These are phyloP conservation scores for Potamarius usumacintae DNA, from an alignment of 2,113 vertebrate genomes.

Conservation along the genomic window DNA sequence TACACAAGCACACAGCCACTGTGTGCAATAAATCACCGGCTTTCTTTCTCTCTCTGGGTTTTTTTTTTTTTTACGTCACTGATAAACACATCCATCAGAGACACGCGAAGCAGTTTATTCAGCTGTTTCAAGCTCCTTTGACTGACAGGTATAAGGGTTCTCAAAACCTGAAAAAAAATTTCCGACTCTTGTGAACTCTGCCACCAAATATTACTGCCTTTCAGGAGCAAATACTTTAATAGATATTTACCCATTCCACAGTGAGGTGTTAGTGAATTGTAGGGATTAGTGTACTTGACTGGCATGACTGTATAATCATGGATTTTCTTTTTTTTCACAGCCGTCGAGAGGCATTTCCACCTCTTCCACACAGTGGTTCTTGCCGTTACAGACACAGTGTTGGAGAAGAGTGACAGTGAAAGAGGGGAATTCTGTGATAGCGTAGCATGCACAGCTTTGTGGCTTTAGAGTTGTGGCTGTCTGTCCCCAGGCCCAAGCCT, in stretches of 20 bases:
- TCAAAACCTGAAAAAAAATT: slow-evolving; percentile 46
- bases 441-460: slow-evolving; percentile 70
- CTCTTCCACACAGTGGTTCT: slow-evolving; percentile 51
- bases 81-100: slow-evolving; percentile 51
- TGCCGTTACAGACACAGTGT: slow-evolving; percentile 71
- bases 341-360: slow-evolving; percentile 36
- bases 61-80: not conserved
- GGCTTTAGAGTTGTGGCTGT: slow-evolving; percentile 70
- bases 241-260: slow-evolving; percentile 36
- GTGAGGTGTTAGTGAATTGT: slow-evolving; percentile 30
- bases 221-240: slow-evolving; percentile 35
- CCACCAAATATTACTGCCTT: slow-evolving; percentile 25
- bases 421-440: slow-evolving; percentile 71
- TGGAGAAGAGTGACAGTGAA: slow-evolving; percentile 62
- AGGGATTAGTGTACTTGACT: slow-evolving; percentile 37
- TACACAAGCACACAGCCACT: slow-evolving; percentile 60
- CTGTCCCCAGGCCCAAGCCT: slow-evolving; percentile 63
- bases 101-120: slow-evolving; percentile 41
- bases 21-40: slow-evolving; percentile 50
- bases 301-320: slow-evolving; percentile 28
- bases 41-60: not conserved
- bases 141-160: slow-evolving; percentile 37
- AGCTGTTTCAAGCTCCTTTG: slow-evolving; percentile 22
- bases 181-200: slow-evolving; percentile 26
- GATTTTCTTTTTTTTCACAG: slow-evolving; percentile 26